These are phyloP conservation scores for Drosophila lacertosa DNA, from an alignment of 1,140 invertebrate species.

Conservation along the genomic window DNA sequence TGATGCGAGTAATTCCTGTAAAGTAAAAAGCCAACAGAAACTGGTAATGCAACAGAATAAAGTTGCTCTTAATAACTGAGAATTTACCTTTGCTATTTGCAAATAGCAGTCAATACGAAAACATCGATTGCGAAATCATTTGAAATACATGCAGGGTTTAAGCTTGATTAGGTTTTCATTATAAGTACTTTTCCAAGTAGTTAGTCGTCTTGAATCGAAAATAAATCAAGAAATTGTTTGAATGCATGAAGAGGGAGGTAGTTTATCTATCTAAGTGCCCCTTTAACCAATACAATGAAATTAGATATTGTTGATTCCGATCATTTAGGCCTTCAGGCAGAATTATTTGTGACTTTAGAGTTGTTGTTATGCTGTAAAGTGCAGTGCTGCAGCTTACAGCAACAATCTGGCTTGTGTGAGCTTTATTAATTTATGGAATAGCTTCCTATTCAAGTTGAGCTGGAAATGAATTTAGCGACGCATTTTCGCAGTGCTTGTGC, in stretches of 20 bases:
- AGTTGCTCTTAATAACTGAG: neutral
- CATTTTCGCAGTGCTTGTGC: conserved; percentile 17
- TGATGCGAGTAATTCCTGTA: conserved; percentile 45
- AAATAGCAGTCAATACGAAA: neutral
- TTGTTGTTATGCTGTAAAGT: no score
- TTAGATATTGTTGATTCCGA: no score
- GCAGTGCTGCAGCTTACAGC: no score
- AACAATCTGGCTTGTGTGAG: neutral
- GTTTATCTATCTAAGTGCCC: no score
- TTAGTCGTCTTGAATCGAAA: no score
- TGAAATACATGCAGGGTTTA: neutral
- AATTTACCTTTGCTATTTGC: neutral
- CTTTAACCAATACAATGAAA: no score
- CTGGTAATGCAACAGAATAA: neutral
- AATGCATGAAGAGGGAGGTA: no score
- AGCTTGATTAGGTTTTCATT: neutral
- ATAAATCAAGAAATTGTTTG: no score
- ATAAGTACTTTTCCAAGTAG: no score
- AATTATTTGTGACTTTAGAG: no score
- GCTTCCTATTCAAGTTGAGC: neutral
- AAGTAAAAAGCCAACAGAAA: conserved; percentile 10
- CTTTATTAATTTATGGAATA: neutral
- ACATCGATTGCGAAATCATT: neutral
- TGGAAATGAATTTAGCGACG: conserved; percentile 5
- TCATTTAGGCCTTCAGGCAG: no score